Base-by-base conservation (phyloP, 2,888 invertebrate species). In the Epicampocera succincta region DNA sequence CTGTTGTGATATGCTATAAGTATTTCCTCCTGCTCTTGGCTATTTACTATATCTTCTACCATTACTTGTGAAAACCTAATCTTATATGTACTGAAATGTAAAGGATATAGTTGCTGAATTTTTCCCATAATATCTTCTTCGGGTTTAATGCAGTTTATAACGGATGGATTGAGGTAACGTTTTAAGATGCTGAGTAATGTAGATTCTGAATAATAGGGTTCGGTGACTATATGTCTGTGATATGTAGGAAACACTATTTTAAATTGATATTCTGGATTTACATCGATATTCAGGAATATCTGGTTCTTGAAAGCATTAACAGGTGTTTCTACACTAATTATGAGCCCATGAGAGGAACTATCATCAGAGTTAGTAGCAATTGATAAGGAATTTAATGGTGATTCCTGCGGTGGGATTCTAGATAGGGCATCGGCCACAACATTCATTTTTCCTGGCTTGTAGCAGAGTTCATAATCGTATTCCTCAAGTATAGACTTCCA, bases 351-450 rank as follows among this genome's bases (percentile, higher is more conserved):
- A 2, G 42, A 25, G 2, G 56, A 56, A 56, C 61, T 44, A 11
- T 61, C 44, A 21, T 21, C 44, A 13, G 44, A 21, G 21, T 61
- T 44, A 4, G 44, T 44, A n/a, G 44, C 44, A n/a, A 44, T 44
- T n/a, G 44, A 44, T 44, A 52, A 29, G 25, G 52, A 13, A 52
- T 52, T 25, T 5, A 52, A 29, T 29, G 25, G 11, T 4, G 25
- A 29, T 52, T 52, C 52, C n/a, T n/a, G n/a, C 2, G 4, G 52
- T 52, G 52, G 52, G n/a, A 68, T 69, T 40, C 77, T 77, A 0
- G 78, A 78, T 6, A 78, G 29, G 73, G 77, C 69, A 56, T 77
- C 80, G 1, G 72, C 80, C 4, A 81, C 80, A 0, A 65, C 40
- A 44, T 81, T 76, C 9, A 19, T 19, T 17, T 48, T 48, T 11